These are phyloP conservation scores for Epistrophella euchroma DNA, from an alignment of 2,888 invertebrate genomes.

Conservation along the genomic window DNA sequence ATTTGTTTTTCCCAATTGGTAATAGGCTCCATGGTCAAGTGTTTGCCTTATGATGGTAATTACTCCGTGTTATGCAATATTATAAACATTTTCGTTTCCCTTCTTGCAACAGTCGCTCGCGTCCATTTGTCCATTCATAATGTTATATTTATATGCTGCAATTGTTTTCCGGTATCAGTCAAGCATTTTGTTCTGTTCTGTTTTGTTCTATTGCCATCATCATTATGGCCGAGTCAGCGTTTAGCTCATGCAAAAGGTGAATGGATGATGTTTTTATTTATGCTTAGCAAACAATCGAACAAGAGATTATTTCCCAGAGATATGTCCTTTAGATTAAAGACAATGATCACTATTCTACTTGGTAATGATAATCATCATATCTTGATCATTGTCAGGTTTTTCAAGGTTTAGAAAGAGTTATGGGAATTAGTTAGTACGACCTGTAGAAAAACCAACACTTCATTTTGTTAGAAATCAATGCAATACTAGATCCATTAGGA, in stretches of 20 bases:
- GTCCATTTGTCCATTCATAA: slow-evolving; percentile 34
- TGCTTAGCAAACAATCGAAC: slow-evolving; percentile 52
- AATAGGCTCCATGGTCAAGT: slow-evolving; percentile 72
- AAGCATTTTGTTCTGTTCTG: slow-evolving; percentile 13
- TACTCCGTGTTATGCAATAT: slow-evolving; percentile 70
- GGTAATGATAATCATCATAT: neutral
- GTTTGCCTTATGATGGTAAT: slow-evolving; percentile 69
- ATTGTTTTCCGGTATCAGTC: slow-evolving; percentile 60
- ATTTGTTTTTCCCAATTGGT: slow-evolving; percentile 74
- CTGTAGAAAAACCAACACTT: neutral
- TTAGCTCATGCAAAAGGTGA: slow-evolving; percentile 27
- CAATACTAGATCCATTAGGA: no score
- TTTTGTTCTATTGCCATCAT: slow-evolving; percentile 12
- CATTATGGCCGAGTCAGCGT: slow-evolving; percentile 30
- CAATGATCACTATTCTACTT: neutral
- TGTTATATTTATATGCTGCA: slow-evolving; percentile 21
- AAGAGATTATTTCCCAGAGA: slow-evolving; percentile 43
- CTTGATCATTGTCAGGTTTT: neutral
- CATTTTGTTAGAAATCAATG: neutral
- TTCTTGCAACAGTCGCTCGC: neutral
- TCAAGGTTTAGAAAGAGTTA: neutral
- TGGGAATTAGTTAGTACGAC: neutral
- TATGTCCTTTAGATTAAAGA: slow-evolving; percentile 44
- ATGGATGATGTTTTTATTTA: slow-evolving; percentile 70
- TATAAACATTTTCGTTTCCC: slow-evolving; percentile 38